These are phyloP conservation scores for Carassius auratus DNA, from an alignment of 2,113 vertebrate species.

Conservation along the genomic window DNA sequence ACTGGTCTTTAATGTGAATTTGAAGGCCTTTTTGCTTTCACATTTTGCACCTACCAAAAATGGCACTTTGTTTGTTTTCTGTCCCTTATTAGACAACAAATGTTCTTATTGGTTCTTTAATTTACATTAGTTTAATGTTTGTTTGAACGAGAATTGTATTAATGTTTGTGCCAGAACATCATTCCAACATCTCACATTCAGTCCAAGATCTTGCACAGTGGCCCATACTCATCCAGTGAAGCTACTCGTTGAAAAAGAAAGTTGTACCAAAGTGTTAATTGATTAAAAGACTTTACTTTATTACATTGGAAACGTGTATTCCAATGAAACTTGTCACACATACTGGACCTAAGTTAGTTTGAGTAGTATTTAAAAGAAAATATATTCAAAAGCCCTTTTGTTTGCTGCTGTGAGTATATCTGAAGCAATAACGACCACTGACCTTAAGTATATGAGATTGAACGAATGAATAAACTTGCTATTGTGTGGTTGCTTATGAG, in stretches of 20 bases:
- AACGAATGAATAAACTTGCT: slow-evolving; percentile 22
- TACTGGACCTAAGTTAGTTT: neutral
- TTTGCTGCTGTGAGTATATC: slow-evolving; percentile 23
- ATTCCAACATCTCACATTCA: slow-evolving; percentile 1
- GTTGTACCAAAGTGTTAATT: slow-evolving; percentile 17
- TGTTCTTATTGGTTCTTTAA: slow-evolving; percentile 18
- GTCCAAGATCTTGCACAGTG: neutral
- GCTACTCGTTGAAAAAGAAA: neutral
- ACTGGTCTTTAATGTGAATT: neutral
- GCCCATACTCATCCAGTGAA: neutral
- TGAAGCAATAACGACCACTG: slow-evolving; percentile 59
- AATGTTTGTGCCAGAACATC: neutral
- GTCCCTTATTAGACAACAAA: neutral
- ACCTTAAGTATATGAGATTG: slow-evolving; percentile 44
- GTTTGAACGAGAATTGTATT: neutral
- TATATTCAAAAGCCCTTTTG: neutral
- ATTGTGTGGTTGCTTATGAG: slow-evolving; percentile 49
- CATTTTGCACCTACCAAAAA: slow-evolving; percentile 58
- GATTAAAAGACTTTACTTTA: slow-evolving; percentile 23
- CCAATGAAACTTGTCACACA: neutral
- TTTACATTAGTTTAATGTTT: slow-evolving; percentile 37
- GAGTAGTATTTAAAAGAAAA: neutral
- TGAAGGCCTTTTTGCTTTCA: slow-evolving; percentile 35
- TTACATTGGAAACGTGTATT: neutral
- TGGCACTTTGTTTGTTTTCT: slow-evolving; percentile 58